Conservation (phyloP, 2,888 invertebrate species). For the Drosophila pegasa region DNA sequence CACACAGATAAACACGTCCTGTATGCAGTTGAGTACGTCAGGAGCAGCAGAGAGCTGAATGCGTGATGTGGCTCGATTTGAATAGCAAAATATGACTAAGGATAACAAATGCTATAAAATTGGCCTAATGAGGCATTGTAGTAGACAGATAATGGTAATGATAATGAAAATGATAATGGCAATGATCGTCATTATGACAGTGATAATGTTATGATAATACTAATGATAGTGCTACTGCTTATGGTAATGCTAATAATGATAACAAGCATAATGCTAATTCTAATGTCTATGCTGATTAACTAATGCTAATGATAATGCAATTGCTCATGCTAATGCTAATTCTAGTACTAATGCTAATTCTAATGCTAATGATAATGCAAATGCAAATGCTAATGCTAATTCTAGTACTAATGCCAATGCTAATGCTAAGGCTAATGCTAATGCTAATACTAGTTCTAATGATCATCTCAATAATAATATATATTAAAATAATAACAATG, state of each 20-base stretch:
- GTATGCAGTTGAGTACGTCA: neutral
- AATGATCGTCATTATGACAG: neutral
- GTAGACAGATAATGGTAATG: neutral
- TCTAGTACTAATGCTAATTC: neutral
- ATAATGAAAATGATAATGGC: too few relatives aligned
- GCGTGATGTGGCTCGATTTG: neutral
- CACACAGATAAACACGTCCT: constrained; percentile 19
- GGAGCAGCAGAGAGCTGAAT: constrained; percentile 1
- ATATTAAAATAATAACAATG: too few relatives aligned
- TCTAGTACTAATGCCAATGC: too few relatives aligned
- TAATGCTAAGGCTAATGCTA: neutral
- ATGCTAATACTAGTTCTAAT: neutral
- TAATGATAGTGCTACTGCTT: neutral
- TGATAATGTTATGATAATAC: neutral
- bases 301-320: neutral
- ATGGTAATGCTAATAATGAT: neutral
- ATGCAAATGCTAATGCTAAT: neutral
- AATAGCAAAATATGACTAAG: neutral
- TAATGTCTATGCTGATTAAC: too few relatives aligned
- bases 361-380: neutral
- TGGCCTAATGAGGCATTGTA: too few relatives aligned
- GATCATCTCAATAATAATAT: neutral
- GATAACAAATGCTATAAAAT: neutral
- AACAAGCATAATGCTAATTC: neutral
- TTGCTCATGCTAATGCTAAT: neutral